Base-by-base conservation (phyloP, 1,140 invertebrate species). In the Trypoxylus dichotomus region DNA sequence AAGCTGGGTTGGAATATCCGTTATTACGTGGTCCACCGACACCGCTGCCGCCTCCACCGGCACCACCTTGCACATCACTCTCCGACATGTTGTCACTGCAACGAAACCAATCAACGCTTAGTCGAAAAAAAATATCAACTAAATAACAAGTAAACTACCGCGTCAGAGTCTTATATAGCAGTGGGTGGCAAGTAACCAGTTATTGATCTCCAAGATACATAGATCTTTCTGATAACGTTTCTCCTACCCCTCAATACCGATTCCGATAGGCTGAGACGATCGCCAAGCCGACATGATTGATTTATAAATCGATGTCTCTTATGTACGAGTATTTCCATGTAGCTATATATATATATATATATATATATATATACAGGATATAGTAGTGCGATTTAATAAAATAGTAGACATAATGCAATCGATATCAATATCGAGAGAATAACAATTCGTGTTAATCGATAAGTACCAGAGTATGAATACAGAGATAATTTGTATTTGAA, bases 31-130 rank as follows among this genome's bases (percentile, higher is more conserved):
- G n/a, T n/a, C n/a, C n/a, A n/a, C n/a, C n/a, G n/a, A n/a, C n/a
- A n/a, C n/a, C n/a, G n/a, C 10, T 24, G 19, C 43, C 74, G 8
- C n/a, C 41, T 3, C 74, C 74, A 2, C 74, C 74, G 1, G 32
- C 74, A 54, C 41, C 43, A 24, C 74, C 74, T 75, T 75, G 74
- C 32, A 75, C 41, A 10, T 75, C 74, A 43, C 74, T 13, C 15
- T 75, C 74, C n/a, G 74, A 75, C 74, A 75, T 75, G 24, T 75
- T 75, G 41, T 75, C 74, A 54, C 74, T 75, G 74, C 27, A 75
- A 75, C n/a, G 25, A 15, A n/a, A 15, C 42, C 8, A 54, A 27
- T 25, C 25, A 75, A 32, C 32, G 7, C 32, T 32, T 32, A 32
- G 32, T 32, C n/a, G 54, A 43, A 7, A 6, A 37, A 47, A 27